Percentiles rank a stretch among this genome's conserved stretches.
Evolutionary conservation across 2,113 vertebrate species (phyloP).

Genomic region (Amphiprion percula): DNA sequence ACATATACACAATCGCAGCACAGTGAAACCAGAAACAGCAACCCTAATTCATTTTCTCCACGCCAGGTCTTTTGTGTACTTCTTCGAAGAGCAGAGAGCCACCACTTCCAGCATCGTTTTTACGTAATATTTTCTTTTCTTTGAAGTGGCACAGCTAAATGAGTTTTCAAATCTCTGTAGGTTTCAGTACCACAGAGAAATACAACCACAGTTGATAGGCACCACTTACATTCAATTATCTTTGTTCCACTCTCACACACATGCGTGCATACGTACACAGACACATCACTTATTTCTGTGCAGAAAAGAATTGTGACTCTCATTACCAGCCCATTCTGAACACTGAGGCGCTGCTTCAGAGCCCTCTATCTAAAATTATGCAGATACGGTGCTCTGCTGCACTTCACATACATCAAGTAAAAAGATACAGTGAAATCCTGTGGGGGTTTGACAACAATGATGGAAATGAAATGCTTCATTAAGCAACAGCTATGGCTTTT

Average conservation of each 20-base stretch:
- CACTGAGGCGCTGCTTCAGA: slow-evolving; percentile 51
- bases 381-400: slow-evolving; percentile 48
- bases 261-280: slow-evolving; percentile 3
- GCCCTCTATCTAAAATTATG: slow-evolving; percentile 61
- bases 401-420: slow-evolving; percentile 67
- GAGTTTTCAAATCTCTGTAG: slow-evolving; percentile 67
- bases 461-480: slow-evolving; percentile 70
- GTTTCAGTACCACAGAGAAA: slow-evolving; percentile 64
- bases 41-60: slow-evolving; percentile 57
- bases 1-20: background rate
- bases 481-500: slow-evolving; percentile 55
- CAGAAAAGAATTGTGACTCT: slow-evolving; percentile 59
- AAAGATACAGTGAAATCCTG: slow-evolving; percentile 62
- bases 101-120: slow-evolving; percentile 50
- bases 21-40: slow-evolving; percentile 22
- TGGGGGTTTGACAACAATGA: slow-evolving; percentile 47
- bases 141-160: slow-evolving; percentile 71
- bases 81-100: slow-evolving; percentile 8
- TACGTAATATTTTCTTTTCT: slow-evolving; percentile 65
- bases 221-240: slow-evolving; percentile 77
- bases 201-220: slow-evolving; percentile 63
- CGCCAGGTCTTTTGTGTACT: slow-evolving; percentile 34
- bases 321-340: slow-evolving; percentile 58
- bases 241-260: slow-evolving; percentile 46
- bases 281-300: slow-evolving; percentile 40